These are phyloP conservation scores for Thereva nobilitata DNA, from an alignment of 2,888 invertebrate species.

Conservation along the genomic window DNA sequence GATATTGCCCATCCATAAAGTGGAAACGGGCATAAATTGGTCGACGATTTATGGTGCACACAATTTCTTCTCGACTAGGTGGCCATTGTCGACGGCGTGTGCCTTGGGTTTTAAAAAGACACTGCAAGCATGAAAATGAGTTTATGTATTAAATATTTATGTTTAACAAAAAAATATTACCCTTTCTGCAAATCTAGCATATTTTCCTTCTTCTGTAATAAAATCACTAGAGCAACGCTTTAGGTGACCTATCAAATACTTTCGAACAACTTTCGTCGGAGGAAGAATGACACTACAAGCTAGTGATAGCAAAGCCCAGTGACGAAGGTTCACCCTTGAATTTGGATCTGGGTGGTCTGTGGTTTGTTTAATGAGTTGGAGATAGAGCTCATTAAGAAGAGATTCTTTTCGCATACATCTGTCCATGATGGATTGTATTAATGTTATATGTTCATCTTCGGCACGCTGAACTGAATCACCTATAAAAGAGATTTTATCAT, in stretches of 20 bases:
- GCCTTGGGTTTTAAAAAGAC: conserved; percentile 72
- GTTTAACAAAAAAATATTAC: conserved; percentile 53
- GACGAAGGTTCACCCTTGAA: conserved; percentile 82
- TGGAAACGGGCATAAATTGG: conserved; percentile 90
- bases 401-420: conserved; percentile 89
- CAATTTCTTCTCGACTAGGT: conserved; percentile 88
- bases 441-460: conserved; percentile 84
- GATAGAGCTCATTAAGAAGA: conserved; percentile 84
- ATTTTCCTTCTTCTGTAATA: conserved; percentile 91
- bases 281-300: conserved; percentile 84
- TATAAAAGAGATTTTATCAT: conserved; percentile 45
- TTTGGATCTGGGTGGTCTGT: conserved; percentile 90
- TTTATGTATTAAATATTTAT: conserved; percentile 10
- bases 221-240: conserved; percentile 86
- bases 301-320: conserved; percentile 88
- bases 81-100: conserved; percentile 83
- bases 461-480: conserved; percentile 70
- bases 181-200: conserved; percentile 89
- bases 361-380: conserved; percentile 92
- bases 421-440: conserved; percentile 88
- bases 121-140: conserved; percentile 57
- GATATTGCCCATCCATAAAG: conserved; percentile 92
- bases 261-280: conserved; percentile 80
- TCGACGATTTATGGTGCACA: conserved; percentile 88
- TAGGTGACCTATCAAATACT: conserved; percentile 86